Conservation (phyloP, 2,797 vertebrate genomes). For the Spizella passerina region DNA sequence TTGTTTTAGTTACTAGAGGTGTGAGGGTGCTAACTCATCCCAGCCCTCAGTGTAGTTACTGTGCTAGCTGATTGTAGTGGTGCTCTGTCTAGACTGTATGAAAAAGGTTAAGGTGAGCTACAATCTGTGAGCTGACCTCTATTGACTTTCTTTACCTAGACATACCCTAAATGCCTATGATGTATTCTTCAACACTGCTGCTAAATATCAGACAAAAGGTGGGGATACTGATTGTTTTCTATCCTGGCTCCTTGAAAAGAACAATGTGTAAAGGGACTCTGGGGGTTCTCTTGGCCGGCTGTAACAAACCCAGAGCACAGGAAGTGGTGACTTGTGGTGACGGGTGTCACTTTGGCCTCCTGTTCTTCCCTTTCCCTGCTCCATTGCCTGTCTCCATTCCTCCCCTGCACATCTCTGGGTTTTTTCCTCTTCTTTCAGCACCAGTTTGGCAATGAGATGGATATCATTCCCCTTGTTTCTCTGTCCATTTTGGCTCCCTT, state of each 20-base stretch:
- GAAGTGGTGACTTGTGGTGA: constrained; percentile 42
- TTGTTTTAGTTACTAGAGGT: not conserved
- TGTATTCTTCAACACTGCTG: constrained; percentile 69
- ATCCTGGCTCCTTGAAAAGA: constrained; percentile 61
- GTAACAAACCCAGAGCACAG: constrained; percentile 39
- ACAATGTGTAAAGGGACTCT: constrained; percentile 24
- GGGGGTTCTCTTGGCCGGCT: constrained; percentile 25
- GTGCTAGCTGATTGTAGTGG: constrained; percentile 13
- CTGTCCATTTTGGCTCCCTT: constrained; percentile 32
- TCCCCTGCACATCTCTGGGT: constrained; percentile 8
- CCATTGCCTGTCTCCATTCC: constrained; percentile 48
- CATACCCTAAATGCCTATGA: constrained; percentile 67
- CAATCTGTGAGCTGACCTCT: constrained; percentile 64
- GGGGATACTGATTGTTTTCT: constrained; percentile 67
- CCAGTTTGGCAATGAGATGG: constrained; percentile 45
- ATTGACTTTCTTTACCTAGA: constrained; percentile 69
- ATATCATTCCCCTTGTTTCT: constrained; percentile 37
- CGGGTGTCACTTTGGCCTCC: constrained; percentile 20
- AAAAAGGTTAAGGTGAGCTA: constrained; percentile 69
- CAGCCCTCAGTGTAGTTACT: not conserved
- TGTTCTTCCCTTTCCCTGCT: not conserved
- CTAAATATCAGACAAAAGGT: constrained; percentile 68
- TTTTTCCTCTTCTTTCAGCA: constrained; percentile 63
- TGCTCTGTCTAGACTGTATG: constrained; percentile 60
- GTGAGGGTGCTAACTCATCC: not conserved